phyloP scores from a whole-genome alignment of 2,797 vertebrate species.

The Sebastes oblongus region DNA sequence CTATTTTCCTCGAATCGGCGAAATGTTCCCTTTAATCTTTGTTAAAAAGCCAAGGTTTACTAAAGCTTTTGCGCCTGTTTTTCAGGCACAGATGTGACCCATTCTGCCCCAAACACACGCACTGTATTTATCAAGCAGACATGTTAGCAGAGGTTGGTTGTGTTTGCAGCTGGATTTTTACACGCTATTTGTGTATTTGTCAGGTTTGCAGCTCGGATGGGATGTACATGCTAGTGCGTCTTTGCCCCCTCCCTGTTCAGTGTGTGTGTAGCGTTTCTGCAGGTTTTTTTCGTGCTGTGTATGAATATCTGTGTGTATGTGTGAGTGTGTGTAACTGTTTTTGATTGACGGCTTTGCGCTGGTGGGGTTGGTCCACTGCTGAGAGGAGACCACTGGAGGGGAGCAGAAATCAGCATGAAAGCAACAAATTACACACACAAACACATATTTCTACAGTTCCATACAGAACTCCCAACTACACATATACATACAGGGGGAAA shows the following conservation, averaged over 20 bases:
- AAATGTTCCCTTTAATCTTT: background rate
- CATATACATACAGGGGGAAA: background rate
- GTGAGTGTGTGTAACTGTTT: slow-evolving; percentile 4
- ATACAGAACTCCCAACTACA: background rate
- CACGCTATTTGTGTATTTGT: background rate
- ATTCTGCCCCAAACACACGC: too few species aligned
- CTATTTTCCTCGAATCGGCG: too few species aligned
- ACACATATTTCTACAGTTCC: background rate
- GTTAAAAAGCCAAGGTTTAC: background rate
- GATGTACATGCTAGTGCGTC: too few species aligned
- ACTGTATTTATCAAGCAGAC: background rate
- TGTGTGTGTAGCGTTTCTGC: background rate
- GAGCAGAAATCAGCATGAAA: slow-evolving; percentile 55
- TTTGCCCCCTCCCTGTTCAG: background rate
- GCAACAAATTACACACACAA: slow-evolving; percentile 29
- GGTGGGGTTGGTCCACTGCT: slow-evolving; percentile 54
- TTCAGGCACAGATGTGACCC: too few species aligned
- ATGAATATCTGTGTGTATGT: background rate
- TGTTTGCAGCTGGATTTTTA: background rate
- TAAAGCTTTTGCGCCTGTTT: background rate
- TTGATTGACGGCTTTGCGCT: slow-evolving; percentile 67
- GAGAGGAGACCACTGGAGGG: slow-evolving; percentile 42
- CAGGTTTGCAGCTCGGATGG: background rate
- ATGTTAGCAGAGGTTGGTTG: background rate
- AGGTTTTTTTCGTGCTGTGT: background rate